These are phyloP conservation scores for Drosophila nigrodunni DNA, from an alignment of 1,140 invertebrate species.

Conservation along the genomic window DNA sequence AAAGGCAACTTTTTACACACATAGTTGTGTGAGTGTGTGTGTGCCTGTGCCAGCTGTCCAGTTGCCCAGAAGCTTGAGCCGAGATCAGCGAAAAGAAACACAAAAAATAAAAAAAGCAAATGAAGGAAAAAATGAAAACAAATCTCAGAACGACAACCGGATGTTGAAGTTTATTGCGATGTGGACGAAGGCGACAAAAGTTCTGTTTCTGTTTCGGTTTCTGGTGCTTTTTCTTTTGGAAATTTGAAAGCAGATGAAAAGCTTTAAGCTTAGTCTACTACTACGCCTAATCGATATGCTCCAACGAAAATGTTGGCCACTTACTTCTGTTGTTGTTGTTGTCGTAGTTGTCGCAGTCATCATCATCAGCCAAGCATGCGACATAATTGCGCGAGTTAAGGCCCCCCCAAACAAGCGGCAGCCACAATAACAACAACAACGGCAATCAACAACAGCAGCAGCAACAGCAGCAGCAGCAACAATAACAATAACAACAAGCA, in stretches of 20 bases:
- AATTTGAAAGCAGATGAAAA: conserved; percentile 26
- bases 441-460: conserved; percentile 32
- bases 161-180: conserved; percentile 72
- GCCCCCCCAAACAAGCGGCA: conserved; percentile 53
- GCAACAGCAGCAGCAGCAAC: conserved; percentile 53
- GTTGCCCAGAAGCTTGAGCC: conserved; percentile 57
- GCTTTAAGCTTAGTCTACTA: conserved; percentile 42
- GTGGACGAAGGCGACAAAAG: conserved; percentile 46
- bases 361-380: conserved; percentile 84
- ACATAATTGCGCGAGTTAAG: conserved; percentile 84
- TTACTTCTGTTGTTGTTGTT: conserved; percentile 35
- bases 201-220: conserved; percentile 33
- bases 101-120: conserved; percentile 29
- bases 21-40: conserved; percentile 34
- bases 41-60: conserved; percentile 10
- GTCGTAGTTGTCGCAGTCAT: conserved; percentile 76
- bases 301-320: conserved; percentile 64
- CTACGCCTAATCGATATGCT: conserved; percentile 78
- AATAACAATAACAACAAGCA: conserved; percentile 67
- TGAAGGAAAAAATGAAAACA: conserved; percentile 37
- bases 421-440: conserved; percentile 25
- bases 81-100: conserved; percentile 66
- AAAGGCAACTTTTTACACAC: conserved; percentile 75
- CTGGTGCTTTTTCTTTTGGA: conserved; percentile 49
- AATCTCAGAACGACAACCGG: conserved; percentile 79